Base-by-base conservation (phyloP, 2,113 vertebrate species). In the Megalops atlanticus region DNA sequence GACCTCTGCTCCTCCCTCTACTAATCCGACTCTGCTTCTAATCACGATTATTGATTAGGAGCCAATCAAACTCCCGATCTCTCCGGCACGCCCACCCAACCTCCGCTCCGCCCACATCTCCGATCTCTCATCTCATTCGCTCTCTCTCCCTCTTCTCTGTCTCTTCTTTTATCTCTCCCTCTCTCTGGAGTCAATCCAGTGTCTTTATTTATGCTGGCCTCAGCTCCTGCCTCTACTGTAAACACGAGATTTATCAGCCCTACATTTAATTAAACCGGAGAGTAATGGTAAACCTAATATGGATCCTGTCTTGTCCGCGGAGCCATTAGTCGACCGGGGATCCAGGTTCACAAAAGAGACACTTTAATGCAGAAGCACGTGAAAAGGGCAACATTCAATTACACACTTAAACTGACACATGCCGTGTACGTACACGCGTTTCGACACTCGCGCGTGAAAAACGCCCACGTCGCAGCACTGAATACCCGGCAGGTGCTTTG, bases 201-300 rank as follows among this genome's bases (percentile, higher is more conserved):
- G 38, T 72, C 75, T 87, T 89, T 85, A 80, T 87, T 86, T 85
- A 85, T 79, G 78, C 81, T 83, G 64, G 87, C 89, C 83, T 83
- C 86, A 39, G 91, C 86, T 79, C 85, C 90, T 86, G 76, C 76
- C 84, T 81, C 82, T 83, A 86, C 86, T 90, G 83, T 91, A 92
- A 91, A 91, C 85, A 88, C 72, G 80, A 83, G 83, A 91, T 90
- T 87, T 89, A 91, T 89, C 85, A 81, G 84, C 84, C 81, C 82
- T 88, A 86, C 88, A 87, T 90, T 92, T 91, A 88, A 93, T 92
- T 92, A 91, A 91, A 89, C 80, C 87, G 83, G 86, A 87, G 86
- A 78, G 83, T 90, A 91, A 92, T 90, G 86, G 89, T 84, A 80
- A 84, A 86, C 80, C 54, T 43, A 89, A 74, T 47, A 40, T 85